These are phyloP conservation scores for Acanthis flammea DNA, from an alignment of 2,797 vertebrate species.

Conservation along the genomic window DNA sequence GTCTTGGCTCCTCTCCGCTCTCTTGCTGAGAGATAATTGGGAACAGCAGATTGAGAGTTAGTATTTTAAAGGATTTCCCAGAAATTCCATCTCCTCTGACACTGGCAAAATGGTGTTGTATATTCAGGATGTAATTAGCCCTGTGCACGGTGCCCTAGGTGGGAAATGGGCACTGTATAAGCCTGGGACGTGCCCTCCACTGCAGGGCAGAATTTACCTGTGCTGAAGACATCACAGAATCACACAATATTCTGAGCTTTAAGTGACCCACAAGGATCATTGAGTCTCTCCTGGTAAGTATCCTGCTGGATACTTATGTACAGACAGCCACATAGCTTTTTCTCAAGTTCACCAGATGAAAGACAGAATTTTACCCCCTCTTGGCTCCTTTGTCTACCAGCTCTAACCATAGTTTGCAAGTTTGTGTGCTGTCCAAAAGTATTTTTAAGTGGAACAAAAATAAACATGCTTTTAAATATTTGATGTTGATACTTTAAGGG, in stretches of 20 bases:
- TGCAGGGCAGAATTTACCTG: not conserved
- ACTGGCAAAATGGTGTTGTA: not conserved
- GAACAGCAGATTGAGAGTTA: not conserved
- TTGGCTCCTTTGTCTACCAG: conserved; percentile 3
- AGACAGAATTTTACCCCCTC: not conserved
- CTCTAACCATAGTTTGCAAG: conserved; percentile 3
- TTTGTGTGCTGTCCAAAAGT: conserved; percentile 50
- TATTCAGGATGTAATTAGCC: not conserved
- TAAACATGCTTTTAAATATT: conserved; percentile 57
- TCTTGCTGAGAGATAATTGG: not conserved
- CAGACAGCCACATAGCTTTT: fast-evolving
- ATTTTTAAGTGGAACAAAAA: conserved; percentile 57
- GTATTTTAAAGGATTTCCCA: not conserved
- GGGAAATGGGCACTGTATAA: not conserved
- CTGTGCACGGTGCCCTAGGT: not conserved
- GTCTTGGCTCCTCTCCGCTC: not conserved
- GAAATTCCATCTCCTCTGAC: not conserved
- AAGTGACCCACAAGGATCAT: not conserved
- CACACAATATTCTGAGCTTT: not conserved
- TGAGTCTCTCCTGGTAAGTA: not conserved
- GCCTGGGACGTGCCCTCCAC: not conserved
- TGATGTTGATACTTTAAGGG: conserved; percentile 47
- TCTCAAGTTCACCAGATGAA: not conserved
- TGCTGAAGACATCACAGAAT: not conserved
- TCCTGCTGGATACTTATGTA: not conserved